These are phyloP conservation scores for Metellina segmentata DNA, from an alignment of 2,888 invertebrate species.

Conservation along the genomic window DNA sequence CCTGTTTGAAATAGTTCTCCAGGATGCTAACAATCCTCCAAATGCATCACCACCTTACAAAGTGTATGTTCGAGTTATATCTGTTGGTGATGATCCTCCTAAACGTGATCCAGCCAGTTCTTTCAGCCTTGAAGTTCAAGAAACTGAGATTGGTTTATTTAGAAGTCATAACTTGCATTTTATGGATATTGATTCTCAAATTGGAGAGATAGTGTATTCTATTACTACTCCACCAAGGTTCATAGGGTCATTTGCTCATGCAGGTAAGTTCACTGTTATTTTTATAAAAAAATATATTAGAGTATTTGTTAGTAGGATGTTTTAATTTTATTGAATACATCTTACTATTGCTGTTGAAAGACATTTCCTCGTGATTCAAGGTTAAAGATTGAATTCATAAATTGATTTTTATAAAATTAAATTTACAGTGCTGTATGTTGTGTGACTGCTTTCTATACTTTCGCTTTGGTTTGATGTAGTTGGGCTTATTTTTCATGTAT, in stretches of 20 bases:
- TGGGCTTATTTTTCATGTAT: too few species aligned
- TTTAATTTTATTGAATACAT: too few species aligned
- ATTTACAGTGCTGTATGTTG: too few species aligned
- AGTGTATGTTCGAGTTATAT: conserved; percentile 79
- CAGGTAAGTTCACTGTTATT: conserved; percentile 75
- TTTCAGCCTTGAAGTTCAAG: conserved; percentile 79
- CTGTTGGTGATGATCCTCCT: conserved; percentile 81
- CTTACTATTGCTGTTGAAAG: too few species aligned
- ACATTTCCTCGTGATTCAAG: too few species aligned
- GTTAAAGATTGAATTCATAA: too few species aligned
- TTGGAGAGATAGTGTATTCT: conserved; percentile 79
- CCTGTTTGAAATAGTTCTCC: conserved; percentile 80
- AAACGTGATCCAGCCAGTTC: conserved; percentile 79
- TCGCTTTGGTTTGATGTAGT: too few species aligned
- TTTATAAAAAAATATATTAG: too few species aligned
- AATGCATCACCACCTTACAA: conserved; percentile 80
- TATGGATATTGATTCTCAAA: conserved; percentile 80
- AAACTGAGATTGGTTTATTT: conserved; percentile 80
- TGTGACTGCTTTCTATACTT: too few species aligned
- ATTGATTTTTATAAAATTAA: too few species aligned
- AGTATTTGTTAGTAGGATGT: too few species aligned
- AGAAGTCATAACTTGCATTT: conserved; percentile 80
- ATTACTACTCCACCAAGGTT: conserved; percentile 81
- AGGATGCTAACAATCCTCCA: conserved; percentile 80
- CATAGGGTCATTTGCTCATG: conserved; percentile 79